Conservation (phyloP, 2,888 invertebrate species). For the Meiosimyza platycephala region DNA sequence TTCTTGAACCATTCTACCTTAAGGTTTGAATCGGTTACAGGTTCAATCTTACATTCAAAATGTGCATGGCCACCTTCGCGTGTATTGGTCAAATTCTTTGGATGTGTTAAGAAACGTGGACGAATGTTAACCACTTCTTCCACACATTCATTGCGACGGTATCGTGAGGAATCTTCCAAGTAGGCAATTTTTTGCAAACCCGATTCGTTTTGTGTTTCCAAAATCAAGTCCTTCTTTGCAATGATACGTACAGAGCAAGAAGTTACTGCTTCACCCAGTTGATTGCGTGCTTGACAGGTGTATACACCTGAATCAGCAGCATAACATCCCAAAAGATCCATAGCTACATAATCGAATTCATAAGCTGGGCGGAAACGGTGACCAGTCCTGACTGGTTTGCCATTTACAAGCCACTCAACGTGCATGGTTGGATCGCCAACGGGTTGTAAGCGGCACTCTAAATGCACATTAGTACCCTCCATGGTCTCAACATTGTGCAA, state of each 20-base stretch:
- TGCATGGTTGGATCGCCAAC: slow-evolving; percentile 92
- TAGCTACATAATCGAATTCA: slow-evolving; percentile 96
- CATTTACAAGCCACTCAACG: slow-evolving; percentile 97
- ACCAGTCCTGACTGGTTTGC: slow-evolving; percentile 90
- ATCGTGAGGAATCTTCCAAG: slow-evolving; percentile 87
- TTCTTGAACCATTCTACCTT: slow-evolving; percentile 98
- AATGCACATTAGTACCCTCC: slow-evolving; percentile 90
- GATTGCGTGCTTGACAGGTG: slow-evolving; percentile 94
- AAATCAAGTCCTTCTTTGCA: slow-evolving; percentile 86
- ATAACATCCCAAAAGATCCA: slow-evolving; percentile 95
- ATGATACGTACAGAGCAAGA: slow-evolving; percentile 90
- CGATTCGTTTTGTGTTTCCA: slow-evolving; percentile 91
- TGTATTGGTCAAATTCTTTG: slow-evolving; percentile 87
- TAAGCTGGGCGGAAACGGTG: slow-evolving; percentile 95
- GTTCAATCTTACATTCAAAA: slow-evolving; percentile 97
- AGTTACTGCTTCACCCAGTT: slow-evolving; percentile 93
- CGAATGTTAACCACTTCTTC: slow-evolving; percentile 86
- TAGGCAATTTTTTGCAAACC: slow-evolving; percentile 93
- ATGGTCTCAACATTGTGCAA: slow-evolving; percentile 90
- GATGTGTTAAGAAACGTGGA: slow-evolving; percentile 87
- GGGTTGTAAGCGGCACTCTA: slow-evolving; percentile 91
- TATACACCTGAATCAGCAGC: slow-evolving; percentile 98
- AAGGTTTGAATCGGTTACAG: slow-evolving; percentile 95
- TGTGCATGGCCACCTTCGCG: slow-evolving; percentile 93
- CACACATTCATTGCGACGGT: slow-evolving; percentile 82